phyloP scores from a whole-genome alignment of 2,113 vertebrate genomes.

The Elgaria multicarinata region DNA sequence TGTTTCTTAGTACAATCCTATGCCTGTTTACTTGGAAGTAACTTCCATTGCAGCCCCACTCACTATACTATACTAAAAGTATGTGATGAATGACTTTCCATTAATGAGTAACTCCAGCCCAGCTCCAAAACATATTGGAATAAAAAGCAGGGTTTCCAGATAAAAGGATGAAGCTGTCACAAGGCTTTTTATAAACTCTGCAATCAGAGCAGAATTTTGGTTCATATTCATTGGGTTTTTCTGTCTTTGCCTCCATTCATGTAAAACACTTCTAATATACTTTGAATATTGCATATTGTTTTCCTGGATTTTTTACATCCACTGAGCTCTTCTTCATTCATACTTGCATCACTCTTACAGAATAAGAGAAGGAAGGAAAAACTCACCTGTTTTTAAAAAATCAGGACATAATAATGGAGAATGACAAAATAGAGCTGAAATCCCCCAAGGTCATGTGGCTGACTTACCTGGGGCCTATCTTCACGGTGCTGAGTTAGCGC shows the following conservation, averaged over 20 bases:
- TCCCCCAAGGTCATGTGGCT: neutral
- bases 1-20: neutral
- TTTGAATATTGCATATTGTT: constrained; percentile 5
- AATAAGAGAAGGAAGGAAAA: neutral
- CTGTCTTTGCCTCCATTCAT: neutral
- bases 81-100: neutral
- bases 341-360: neutral
- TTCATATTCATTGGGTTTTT: constrained; percentile 34
- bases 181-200: neutral
- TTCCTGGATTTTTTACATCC: neutral
- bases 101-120: neutral
- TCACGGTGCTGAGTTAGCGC: no score
- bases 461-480: no score
- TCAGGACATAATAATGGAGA: constrained; percentile 36
- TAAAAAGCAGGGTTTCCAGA: neutral
- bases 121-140: neutral
- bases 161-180: neutral
- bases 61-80: neutral
- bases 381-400: constrained; percentile 3
- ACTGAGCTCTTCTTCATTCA: neutral
- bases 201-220: neutral
- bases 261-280: constrained; percentile 24
- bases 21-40: neutral
- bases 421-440: neutral
- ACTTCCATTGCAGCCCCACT: no score